Evolutionary conservation across 2,797 vertebrate genomes (phyloP), one percentile per base, ranked within the genome.

Genomic region (Galagoides demidoff): DNA sequence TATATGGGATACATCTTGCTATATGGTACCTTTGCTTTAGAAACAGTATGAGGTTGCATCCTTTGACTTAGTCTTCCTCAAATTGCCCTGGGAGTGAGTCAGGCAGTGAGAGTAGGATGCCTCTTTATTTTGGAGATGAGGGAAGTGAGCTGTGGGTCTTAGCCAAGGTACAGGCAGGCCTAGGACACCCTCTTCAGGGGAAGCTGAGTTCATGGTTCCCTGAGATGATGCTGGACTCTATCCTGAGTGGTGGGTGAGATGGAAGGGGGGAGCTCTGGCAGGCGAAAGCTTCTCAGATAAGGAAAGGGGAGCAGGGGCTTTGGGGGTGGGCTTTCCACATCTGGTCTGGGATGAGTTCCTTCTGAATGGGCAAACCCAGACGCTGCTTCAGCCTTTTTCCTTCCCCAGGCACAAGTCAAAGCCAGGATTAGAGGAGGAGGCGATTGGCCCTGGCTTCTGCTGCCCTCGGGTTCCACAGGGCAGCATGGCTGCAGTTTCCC

Each of bases 301-400:
- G 23, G 19, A n/a, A 59, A 77, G 12, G 68, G 57, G 13, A 74
- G 17, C 2, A 8, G 64, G 49, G 59, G 4, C 19, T 17, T 4
- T 3, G 7, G 66, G 20, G 52, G 7, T 0, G 0, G 37, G 10
- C n/a, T n/a, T 52, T 52, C 84, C n/a, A 23, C 0, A 3, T 68
- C 31, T n/a, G 3, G 25, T 37, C 71, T 31, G 16, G 20, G 89
- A 25, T 61, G 27, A 4, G 4, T 86, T 89, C 74, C 68, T 16
- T 79, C 37, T 8, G 71, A 70, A 34, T 55, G 4, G 52, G n/a
- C 39, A 85, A 66, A 84, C 45, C 55, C 25, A 52, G 59, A 27
- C 31, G 3, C 29, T 39, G 45, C 37, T 63, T 73, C 11, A 57
- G 82, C 55, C 59, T 27, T 55, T 43, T 39, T 82, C n/a, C n/a